A percentile compares a stretch with the other conserved stretches of the same genome.
Conservation (phyloP, 1,140 invertebrate genomes). For the Aphaenogaster floridana region DNA sequence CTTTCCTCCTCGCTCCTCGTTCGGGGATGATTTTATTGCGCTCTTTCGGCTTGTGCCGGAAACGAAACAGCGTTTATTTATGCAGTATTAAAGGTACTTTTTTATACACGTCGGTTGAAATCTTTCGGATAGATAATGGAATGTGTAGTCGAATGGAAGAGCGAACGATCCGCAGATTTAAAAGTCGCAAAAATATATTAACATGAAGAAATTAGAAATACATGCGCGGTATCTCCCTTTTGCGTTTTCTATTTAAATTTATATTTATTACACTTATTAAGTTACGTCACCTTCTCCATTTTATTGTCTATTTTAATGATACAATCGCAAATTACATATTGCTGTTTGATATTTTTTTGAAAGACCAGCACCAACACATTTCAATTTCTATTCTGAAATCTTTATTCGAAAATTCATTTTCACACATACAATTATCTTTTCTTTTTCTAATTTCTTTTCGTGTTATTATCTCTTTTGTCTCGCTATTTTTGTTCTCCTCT, state of each 20-base stretch:
- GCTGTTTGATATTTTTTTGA: not conserved
- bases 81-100: not conserved
- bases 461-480: not conserved
- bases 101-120: not conserved
- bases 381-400: not conserved
- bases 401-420: not conserved
- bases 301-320: not conserved
- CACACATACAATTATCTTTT: not conserved
- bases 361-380: not conserved
- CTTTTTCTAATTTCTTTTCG: not conserved
- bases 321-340: not conserved
- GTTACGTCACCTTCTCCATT: not conserved
- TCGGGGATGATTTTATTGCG: not conserved
- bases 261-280: not conserved
- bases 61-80: not conserved
- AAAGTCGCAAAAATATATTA: not conserved
- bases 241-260: not conserved
- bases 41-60: no score
- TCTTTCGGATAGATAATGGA: not conserved
- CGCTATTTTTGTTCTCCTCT: constrained; percentile 2
- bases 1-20: not conserved
- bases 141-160: not conserved
- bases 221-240: not conserved
- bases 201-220: not conserved
- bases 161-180: not conserved